Conservation (phyloP, 2,888 invertebrate genomes). For the Drosophila recens region DNA sequence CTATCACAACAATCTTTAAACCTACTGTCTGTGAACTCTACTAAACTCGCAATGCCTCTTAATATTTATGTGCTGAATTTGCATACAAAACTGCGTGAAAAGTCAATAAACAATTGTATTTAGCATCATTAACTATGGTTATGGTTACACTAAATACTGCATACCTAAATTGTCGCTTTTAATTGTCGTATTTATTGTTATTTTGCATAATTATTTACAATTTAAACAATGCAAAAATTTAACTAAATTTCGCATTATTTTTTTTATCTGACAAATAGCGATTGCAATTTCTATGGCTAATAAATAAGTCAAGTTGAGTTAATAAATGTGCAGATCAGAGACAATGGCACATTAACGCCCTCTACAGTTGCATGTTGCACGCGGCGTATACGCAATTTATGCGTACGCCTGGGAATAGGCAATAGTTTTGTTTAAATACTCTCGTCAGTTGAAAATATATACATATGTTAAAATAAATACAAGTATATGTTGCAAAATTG, state of each 20-base stretch:
- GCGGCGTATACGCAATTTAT: slow-evolving; percentile 40
- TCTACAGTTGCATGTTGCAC: background rate
- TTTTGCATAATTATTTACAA: slow-evolving; percentile 19
- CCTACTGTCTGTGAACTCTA: too few species aligned
- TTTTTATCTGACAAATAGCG: background rate
- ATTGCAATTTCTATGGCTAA: slow-evolving; percentile 8
- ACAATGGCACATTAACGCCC: slow-evolving; percentile 28
- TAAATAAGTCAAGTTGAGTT: slow-evolving; percentile 22
- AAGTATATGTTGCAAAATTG: background rate
- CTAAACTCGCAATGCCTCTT: background rate
- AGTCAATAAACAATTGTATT: slow-evolving; percentile 3
- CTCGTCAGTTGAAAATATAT: background rate
- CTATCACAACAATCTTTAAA: background rate
- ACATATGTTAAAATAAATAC: too few species aligned
- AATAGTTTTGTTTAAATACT: slow-evolving; percentile 1
- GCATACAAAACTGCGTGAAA: slow-evolving; percentile 6
- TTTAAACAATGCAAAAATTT: background rate
- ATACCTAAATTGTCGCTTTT: slow-evolving; percentile 2
- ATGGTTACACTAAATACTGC: background rate
- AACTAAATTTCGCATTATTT: slow-evolving; percentile 2
- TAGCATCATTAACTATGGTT: slow-evolving; percentile 2
- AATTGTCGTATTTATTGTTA: slow-evolving; percentile 29
- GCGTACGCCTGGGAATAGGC: slow-evolving; percentile 14
- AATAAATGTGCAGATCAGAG: slow-evolving; percentile 10
- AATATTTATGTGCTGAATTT: slow-evolving; percentile 12